Evolutionary conservation across 2,113 vertebrate genomes (phyloP), one percentile per base, ranked within the genome.

Genomic region (Pholis gunnellus): DNA sequence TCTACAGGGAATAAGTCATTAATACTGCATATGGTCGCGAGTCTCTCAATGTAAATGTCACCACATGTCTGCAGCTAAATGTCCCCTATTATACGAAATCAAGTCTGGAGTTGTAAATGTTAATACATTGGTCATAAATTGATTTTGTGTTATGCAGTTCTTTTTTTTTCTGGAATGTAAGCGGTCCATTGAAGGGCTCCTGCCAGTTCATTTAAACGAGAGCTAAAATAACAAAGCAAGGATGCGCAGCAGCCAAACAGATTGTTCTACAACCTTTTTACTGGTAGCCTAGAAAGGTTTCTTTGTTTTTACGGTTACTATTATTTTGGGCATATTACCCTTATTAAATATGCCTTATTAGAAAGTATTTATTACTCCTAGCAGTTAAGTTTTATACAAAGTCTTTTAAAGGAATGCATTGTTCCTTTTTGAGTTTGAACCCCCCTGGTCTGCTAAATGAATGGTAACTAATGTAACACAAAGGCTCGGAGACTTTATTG

Each of bases 41-140:
- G 31, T 81, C 65, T 65, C 73, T 87, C 36, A 59, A 46, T 79
- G 72, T 76, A 81, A 81, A 78, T 77, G 74, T 87, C 73, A 87
- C 54, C 46, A 40, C 27, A 69, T 80, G 54, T 75, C 65, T 73
- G 46, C 66, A 78, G 52, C 14, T 82, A 69, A 82, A 83, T 76
- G 68, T 79, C 56, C 50, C 60, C 29, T 67, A 10, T 67, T 71
- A 36, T 75, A 77, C 66, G 48, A 22, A 22, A 50, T 42, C 17
- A 44, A 64, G 36, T 78, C 57, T 46, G 66, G 38, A 61, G 56
- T 22, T 86, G 14, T 69, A 72, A 75, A 83, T 65, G 54, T 36
- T 76, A 64, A 69, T 72, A 71, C 68, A 73, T 69, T 14, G 10
- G 22, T 46, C 52, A 64, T 59, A 76, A 68, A 73, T 74, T 44